A percentile compares a stretch with the other conserved stretches of the same genome.
Conservation (phyloP, 2,113 vertebrate species). For the cattle (Bos taurus) region DNA sequence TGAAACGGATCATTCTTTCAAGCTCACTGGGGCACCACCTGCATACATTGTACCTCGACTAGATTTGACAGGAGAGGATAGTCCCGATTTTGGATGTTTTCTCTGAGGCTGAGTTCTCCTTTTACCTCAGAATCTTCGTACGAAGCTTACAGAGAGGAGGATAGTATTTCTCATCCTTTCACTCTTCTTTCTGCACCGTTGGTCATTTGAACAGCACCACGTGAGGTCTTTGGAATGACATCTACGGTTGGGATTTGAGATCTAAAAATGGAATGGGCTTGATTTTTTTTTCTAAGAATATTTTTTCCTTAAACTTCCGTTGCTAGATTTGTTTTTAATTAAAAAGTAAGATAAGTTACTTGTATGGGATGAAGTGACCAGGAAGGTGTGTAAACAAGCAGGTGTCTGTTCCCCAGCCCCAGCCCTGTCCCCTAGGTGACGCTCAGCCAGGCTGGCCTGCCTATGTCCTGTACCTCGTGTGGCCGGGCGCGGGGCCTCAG, state of each 20-base stretch:
- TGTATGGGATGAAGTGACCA: background rate
- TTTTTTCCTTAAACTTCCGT: background rate
- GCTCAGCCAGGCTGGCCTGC: fast-evolving
- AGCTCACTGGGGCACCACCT: background rate
- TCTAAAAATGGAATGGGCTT: background rate
- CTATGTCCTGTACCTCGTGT: fast-evolving
- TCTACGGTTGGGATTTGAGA: background rate
- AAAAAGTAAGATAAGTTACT: background rate
- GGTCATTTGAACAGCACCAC: background rate
- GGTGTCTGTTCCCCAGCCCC: fast-evolving
- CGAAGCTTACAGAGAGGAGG: background rate
- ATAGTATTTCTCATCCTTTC: fast-evolving
- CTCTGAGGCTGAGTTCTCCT: background rate
- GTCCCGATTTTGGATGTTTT: background rate
- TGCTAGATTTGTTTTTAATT: background rate
- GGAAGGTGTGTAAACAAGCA: background rate
- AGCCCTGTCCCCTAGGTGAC: fast-evolving
- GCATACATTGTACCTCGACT: too few relatives aligned
- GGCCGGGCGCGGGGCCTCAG: background rate
- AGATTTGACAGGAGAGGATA: fast-evolving
- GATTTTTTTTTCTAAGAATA: background rate
- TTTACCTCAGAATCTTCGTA: background rate
- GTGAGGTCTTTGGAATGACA: background rate
- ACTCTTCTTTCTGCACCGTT: too few relatives aligned
- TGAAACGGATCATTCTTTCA: background rate